Evolutionary conservation across 2,888 invertebrate species (phyloP), one percentile per base, ranked within the genome.

Genomic region (Rhingia campestris): DNA sequence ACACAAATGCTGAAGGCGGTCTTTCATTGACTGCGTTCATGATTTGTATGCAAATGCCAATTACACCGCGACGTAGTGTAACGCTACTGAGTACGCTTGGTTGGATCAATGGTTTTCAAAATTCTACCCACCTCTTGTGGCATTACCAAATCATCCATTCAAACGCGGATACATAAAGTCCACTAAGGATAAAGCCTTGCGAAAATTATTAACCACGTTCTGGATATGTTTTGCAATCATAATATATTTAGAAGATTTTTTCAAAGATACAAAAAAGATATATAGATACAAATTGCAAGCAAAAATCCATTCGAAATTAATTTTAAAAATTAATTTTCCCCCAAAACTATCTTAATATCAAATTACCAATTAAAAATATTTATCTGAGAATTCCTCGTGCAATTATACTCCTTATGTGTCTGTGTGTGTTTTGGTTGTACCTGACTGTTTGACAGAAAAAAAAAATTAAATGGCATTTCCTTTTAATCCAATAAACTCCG

Each of bases 401-500:
- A 72, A 72, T 61, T 61, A 35, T 41, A 9, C 12, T 22, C 22
- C 22, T 22, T 22, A 22, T 22, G 22, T 22, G 22, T 1, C 1
- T 2, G 22, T 2, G 54, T 9, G 14, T 63, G 56, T 47, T 7
- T 35, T 37, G 43, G 43, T 66, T 30, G 56, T 33, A 7, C 39
- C 49, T 51, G 56, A 39, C 51, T 12, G 43, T 67, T 53, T 58
- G 70, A 43, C 33, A 56, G 22, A 56, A 9, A 4, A 33, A 66
- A 22, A 51, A 54, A 14, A 54, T 14, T 45, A 22, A 53, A 56
- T 77, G 79, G 49, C 73, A 73, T 79, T 69, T 77, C 72, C 43
- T 63, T 45, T 73, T 58, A 73, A 79, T 79, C 82, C 77, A 79
- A 69, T 79, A 79, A 82, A 73, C 73, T 63, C n/a, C 81, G 72